Evolutionary conservation across 1,140 invertebrate genomes (phyloP).

Genomic region (Pseudachorutes palmiensis): DNA sequence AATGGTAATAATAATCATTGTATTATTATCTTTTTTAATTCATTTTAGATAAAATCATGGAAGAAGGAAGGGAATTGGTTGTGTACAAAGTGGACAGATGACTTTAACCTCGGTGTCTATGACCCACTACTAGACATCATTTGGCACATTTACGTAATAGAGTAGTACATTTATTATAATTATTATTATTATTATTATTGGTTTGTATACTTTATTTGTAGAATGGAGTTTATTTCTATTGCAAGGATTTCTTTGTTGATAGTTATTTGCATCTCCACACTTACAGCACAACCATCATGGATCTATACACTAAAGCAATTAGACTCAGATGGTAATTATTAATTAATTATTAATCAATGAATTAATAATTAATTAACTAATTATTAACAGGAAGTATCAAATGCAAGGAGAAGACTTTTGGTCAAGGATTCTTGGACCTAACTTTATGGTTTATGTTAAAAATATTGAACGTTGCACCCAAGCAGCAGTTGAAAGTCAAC

Average conservation of each 20-base stretch:
- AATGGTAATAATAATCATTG: too few species aligned
- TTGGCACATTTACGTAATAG: conserved; percentile 2
- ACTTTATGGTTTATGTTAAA: background rate
- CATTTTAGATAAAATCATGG: background rate
- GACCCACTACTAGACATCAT: conserved; percentile 1
- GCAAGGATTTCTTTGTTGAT: background rate
- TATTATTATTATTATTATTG: too few species aligned
- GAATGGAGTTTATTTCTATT: conserved; percentile 3
- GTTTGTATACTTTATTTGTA: too few species aligned
- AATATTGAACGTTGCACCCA: background rate
- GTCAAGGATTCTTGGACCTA: background rate
- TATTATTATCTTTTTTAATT: too few species aligned
- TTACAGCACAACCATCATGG: background rate
- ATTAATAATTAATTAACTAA: too few species aligned
- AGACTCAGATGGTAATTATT: conserved; percentile 1
- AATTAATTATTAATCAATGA: too few species aligned
- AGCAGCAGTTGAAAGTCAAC: background rate
- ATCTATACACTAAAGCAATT: background rate
- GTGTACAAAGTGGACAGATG: background rate
- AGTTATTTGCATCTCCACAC: background rate
- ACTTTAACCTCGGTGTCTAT: background rate
- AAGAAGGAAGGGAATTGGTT: background rate
- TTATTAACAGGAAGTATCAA: conserved; percentile 1
- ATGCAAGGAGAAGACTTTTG: background rate
- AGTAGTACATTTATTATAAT: too few species aligned